Percentiles rank a stretch among this genome's conserved stretches.
Evolutionary conservation across 2,113 vertebrate genomes (phyloP).

Genomic region (Oostethus manadensis): DNA sequence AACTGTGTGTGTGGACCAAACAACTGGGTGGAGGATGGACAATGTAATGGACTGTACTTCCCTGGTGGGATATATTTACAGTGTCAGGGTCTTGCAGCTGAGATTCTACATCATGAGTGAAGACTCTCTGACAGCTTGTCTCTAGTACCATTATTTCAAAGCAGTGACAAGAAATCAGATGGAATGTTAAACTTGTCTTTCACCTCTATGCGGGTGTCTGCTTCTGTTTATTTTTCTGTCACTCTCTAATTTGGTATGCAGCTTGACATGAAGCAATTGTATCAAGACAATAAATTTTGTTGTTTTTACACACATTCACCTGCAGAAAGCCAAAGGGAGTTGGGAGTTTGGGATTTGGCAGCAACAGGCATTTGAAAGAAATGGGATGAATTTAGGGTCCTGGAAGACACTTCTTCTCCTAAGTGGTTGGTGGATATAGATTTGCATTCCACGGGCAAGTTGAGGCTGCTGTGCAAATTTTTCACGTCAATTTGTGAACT

Average conservation of each 20-base stretch:
- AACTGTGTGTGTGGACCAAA: neutral
- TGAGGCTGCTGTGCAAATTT: conserved; percentile 35
- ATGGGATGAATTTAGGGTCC: conserved; percentile 15
- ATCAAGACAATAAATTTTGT: conserved; percentile 36
- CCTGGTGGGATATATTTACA: neutral
- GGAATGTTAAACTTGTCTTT: conserved; percentile 6
- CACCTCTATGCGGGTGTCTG: neutral
- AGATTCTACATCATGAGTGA: conserved; percentile 10
- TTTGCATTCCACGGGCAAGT: conserved; percentile 46
- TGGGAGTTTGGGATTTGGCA: conserved; percentile 35
- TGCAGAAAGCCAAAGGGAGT: conserved; percentile 24
- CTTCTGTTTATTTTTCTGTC: conserved; percentile 9
- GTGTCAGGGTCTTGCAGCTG: neutral
- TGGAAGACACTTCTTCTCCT: conserved; percentile 21
- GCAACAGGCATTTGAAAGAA: conserved; percentile 23
- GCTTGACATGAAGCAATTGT: neutral
- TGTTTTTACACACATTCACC: conserved; percentile 34
- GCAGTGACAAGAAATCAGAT: neutral
- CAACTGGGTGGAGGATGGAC: neutral
- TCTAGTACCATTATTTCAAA: conserved; percentile 1
- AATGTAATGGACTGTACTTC: neutral
- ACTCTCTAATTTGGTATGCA: conserved; percentile 11
- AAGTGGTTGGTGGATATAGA: conserved; percentile 36
- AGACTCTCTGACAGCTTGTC: conserved; percentile 4
- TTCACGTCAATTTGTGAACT: conserved; percentile 28